Percentiles rank a stretch among this genome's conserved stretches.
Conservation (phyloP, 2,113 vertebrate species). For the Zosterops hypoxanthus region DNA sequence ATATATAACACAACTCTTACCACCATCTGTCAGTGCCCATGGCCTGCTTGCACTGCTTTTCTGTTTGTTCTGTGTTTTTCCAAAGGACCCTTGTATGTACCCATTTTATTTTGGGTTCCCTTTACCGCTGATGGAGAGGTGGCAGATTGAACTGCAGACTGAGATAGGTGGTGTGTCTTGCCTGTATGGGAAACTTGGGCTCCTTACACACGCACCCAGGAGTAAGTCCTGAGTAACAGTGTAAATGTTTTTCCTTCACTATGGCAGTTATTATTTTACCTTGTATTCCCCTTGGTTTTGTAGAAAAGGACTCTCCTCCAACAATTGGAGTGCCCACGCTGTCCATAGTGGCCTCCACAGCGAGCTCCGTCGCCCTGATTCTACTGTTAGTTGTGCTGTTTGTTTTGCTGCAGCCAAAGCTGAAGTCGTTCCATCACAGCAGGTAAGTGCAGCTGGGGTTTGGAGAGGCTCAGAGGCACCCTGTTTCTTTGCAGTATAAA, state of each 20-base stretch:
- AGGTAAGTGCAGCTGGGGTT: constrained; percentile 75
- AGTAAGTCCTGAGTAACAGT: neutral
- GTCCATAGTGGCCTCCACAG: constrained; percentile 93
- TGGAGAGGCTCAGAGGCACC: neutral
- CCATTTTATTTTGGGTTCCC: neutral
- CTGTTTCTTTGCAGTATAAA: neutral
- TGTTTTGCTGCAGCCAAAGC: constrained; percentile 95
- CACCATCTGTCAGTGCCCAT: neutral
- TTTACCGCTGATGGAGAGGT: neutral
- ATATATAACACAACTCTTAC: neutral
- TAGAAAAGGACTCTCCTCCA: constrained; percentile 87
- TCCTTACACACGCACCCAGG: neutral
- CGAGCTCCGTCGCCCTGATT: constrained; percentile 91
- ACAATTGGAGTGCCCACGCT: constrained; percentile 88
- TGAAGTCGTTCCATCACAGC: constrained; percentile 98
- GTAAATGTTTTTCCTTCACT: neutral
- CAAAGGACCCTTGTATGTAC: neutral
- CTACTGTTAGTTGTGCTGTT: constrained; percentile 95
- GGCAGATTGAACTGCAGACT: neutral
- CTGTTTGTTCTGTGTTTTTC: neutral
- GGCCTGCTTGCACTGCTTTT: neutral
- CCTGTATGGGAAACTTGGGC: neutral
- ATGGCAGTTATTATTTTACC: neutral
- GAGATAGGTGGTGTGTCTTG: neutral
- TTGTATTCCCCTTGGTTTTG: constrained; percentile 12